A percentile compares a stretch with the other conserved stretches of the same genome.
Evolutionary conservation across 1,140 invertebrate species (phyloP).

Genomic region (Aphelenchoides besseyi): DNA sequence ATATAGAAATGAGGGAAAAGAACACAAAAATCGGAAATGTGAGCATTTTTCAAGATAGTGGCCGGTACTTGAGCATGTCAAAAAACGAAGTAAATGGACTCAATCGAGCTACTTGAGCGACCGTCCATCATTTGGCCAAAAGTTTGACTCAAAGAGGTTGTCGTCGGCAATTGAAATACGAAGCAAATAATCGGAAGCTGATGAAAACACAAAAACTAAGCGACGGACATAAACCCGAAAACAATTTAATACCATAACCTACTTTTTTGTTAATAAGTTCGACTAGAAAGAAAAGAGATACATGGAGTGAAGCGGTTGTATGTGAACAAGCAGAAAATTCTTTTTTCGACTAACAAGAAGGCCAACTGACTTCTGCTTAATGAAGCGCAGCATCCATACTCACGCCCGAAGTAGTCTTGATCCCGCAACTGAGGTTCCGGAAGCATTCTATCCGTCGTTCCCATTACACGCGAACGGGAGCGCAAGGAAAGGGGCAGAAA

Average conservation of each 20-base stretch:
- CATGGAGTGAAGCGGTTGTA: neutral
- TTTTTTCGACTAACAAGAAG: neutral
- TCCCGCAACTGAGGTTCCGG: neutral
- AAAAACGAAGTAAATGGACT: constrained; percentile 1
- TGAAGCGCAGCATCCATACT: neutral
- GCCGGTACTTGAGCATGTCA: constrained; percentile 5
- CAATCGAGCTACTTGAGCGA: neutral
- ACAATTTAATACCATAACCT: neutral
- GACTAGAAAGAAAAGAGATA: neutral
- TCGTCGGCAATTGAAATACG: neutral
- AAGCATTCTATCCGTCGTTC: neutral
- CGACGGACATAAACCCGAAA: neutral
- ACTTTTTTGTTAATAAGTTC: neutral
- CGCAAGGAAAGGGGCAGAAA: neutral
- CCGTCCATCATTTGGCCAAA: neutral
- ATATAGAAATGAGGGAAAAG: neutral
- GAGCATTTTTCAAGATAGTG: neutral
- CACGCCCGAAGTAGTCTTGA: neutral
- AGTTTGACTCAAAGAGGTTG: neutral
- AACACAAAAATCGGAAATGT: neutral
- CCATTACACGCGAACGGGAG: neutral
- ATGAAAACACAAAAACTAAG: neutral
- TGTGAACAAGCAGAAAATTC: neutral
- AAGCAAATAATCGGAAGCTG: neutral
- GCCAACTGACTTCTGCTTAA: too few relatives aligned